Conservation (phyloP, 2,113 vertebrate species). For the Blennius ocellaris region DNA sequence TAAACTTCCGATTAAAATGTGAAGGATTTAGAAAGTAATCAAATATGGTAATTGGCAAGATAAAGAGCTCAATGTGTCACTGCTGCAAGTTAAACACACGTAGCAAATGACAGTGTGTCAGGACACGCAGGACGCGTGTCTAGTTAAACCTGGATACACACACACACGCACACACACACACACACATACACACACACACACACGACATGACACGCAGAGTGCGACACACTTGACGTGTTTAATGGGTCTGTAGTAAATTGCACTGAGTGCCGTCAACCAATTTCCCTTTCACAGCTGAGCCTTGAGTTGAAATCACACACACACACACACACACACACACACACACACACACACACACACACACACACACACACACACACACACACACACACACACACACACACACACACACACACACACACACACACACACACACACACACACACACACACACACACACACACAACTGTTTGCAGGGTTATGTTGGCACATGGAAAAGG, state of each 20-base stretch:
- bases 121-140: too few relatives aligned
- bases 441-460: constrained; percentile 20
- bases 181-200: too few relatives aligned
- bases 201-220: background rate
- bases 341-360: constrained; percentile 12
- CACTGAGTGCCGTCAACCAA: constrained; percentile 75
- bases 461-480: background rate
- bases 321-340: constrained; percentile 32
- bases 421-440: constrained; percentile 23
- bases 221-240: constrained; percentile 62
- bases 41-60: too few relatives aligned
- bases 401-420: constrained; percentile 15
- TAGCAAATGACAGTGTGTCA: too few relatives aligned
- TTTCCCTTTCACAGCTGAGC: constrained; percentile 72
- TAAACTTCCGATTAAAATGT: too few relatives aligned
- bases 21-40: too few relatives aligned
- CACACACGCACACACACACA: too few relatives aligned
- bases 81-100: too few relatives aligned
- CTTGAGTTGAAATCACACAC: constrained; percentile 39
- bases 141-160: too few relatives aligned
- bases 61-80: too few relatives aligned
- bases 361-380: constrained; percentile 30
- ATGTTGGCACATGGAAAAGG: background rate
- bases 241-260: constrained; percentile 77
- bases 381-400: constrained; percentile 32